Base-by-base conservation (phyloP, 30 jellyfish, hydroid and myxozoan genomes). In the Aurelia sp. region DNA sequence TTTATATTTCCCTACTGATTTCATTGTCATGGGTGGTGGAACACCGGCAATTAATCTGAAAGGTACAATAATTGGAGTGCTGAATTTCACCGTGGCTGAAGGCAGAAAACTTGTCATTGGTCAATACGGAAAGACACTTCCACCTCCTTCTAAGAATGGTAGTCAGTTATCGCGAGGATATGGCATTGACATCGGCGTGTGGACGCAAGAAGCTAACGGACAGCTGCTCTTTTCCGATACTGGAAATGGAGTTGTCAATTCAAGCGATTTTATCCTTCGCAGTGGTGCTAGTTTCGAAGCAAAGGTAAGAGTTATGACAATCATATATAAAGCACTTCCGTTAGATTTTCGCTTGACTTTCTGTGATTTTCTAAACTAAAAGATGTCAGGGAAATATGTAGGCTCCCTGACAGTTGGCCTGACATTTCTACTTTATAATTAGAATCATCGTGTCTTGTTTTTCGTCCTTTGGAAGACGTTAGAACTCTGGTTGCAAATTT, bases 1-100 rank as follows among this genome's bases (percentile, higher is more conserved):
- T 9, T 64, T 84, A 71, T 74, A 13, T 33, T 65, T 84, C 33
- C 87, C 93, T 27, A 71, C 87, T 50, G 93, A 84, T 23, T 73
- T 72, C 50, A 66, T 65, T 11, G 33, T 84, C 16, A 44, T 73
- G 74, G 93, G 93, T 13, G 61, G n/a, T 11, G 66, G 68, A 2
- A 62, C 66, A 12, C 93, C 93, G 5, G 83, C 93, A 20, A 78
- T 84, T 4, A 22, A 0, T 19, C 8, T 74, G 13, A 30, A 62
- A 37, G 93, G 93, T 21, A 44, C 74, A 21, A 65, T 84, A 7
- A 20, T 62, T 50, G 93, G 93, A 4, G 93, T 64, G 21, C 19
- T 84, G 82, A 84, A 84, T 52, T 60, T 84, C n/a, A 84, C 93
- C 11, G 66, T 84, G 4, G 93, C 87, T 3, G 80, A 66, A 23